These are phyloP conservation scores for Heliconius sara DNA, from an alignment of 2,888 invertebrate genomes.

Conservation along the genomic window DNA sequence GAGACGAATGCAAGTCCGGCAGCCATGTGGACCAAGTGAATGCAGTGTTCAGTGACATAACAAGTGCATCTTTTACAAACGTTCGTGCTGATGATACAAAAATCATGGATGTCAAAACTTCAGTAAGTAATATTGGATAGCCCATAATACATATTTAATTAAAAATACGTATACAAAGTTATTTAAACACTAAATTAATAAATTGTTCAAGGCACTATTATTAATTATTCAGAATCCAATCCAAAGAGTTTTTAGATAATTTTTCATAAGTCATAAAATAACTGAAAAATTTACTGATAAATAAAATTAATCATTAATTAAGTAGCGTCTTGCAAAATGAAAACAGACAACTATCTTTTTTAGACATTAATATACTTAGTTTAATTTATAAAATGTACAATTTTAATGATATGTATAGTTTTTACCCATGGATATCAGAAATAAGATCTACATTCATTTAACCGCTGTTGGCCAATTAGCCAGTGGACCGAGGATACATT, in stretches of 20 bases:
- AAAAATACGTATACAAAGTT: neutral
- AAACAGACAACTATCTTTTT: neutral
- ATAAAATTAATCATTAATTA: neutral
- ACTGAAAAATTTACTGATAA: no score
- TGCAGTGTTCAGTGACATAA: slow-evolving; percentile 81
- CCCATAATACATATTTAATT: neutral
- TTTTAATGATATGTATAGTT: slow-evolving; percentile 4
- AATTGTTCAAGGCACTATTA: no score
- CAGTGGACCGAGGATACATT: slow-evolving; percentile 2
- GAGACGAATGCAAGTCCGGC: slow-evolving; percentile 57
- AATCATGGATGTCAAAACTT: slow-evolving; percentile 79
- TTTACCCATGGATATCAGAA: slow-evolving; percentile 26
- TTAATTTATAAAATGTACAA: slow-evolving; percentile 8
- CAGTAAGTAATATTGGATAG: slow-evolving; percentile 64
- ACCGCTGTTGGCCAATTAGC: slow-evolving; percentile 17
- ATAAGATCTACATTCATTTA: slow-evolving; percentile 26
- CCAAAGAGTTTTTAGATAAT: neutral
- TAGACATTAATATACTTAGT: neutral
- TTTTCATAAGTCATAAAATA: neutral
- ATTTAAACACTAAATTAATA: neutral
- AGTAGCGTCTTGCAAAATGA: neutral
- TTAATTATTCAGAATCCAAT: no score
- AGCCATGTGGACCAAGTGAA: slow-evolving; percentile 81
- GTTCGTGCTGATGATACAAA: slow-evolving; percentile 62
- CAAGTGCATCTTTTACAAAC: slow-evolving; percentile 61